These are phyloP conservation scores for Nerophis lumbriciformis DNA, from an alignment of 2,113 vertebrate species.

Conservation along the genomic window DNA sequence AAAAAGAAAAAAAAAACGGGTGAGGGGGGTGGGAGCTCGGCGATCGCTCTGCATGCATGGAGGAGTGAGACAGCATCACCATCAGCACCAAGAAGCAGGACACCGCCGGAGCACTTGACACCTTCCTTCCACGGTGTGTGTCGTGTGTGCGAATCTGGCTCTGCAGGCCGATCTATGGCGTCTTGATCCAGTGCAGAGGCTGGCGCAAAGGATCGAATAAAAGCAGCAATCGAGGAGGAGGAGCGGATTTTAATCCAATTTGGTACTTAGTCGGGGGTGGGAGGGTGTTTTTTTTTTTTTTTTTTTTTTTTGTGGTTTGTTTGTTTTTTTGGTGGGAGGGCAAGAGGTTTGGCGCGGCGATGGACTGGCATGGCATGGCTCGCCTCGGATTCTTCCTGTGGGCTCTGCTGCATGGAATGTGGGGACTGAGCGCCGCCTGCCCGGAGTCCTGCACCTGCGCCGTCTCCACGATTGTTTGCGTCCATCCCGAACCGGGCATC, in stretches of 20 bases:
- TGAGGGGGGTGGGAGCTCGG: not conserved
- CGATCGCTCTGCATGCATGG: conserved; percentile 28
- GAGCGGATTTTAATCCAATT: not conserved
- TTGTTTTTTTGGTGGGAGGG: conserved; percentile 31
- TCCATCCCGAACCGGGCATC: conserved; percentile 75
- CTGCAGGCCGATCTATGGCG: conserved; percentile 73
- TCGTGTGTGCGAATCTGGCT: conserved; percentile 70
- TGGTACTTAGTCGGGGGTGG: not conserved
- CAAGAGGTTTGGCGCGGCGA: conserved; percentile 57
- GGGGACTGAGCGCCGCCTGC: conserved; percentile 77
- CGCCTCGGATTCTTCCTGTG: conserved; percentile 79
- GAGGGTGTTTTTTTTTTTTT: not conserved
- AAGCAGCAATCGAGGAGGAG: not conserved
- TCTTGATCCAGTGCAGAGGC: conserved; percentile 43
- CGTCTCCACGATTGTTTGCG: conserved; percentile 82
- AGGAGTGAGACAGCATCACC: conserved; percentile 40
- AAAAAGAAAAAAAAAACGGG: not conserved
- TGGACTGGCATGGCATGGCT: conserved; percentile 78
- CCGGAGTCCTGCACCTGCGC: conserved; percentile 85
- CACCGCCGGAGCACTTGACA: conserved; percentile 56
- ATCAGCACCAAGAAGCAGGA: conserved; percentile 17
- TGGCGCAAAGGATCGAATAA: too few species aligned
- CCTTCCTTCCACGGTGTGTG: conserved; percentile 60
- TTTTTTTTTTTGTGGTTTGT: conserved; percentile 16
- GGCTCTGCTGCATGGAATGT: conserved; percentile 68